Evolutionary conservation across 2,113 vertebrate species (phyloP).

Genomic region (Desmodus rotundus): DNA sequence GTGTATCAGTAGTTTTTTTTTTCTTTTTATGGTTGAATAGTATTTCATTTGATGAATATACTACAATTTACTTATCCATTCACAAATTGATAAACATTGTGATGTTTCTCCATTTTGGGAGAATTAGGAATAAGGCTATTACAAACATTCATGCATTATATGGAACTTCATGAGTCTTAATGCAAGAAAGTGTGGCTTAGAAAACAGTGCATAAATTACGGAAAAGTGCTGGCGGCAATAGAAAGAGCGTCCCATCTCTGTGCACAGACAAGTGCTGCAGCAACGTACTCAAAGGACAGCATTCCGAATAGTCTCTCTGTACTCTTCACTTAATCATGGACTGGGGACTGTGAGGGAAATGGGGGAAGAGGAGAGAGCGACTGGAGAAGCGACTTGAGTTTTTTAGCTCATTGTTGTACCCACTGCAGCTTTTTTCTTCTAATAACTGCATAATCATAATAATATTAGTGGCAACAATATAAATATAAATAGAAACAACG

Average conservation of each 20-base stretch:
- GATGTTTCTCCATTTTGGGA: neutral
- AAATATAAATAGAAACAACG: neutral
- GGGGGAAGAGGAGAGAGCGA: neutral
- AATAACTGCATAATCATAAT: neutral
- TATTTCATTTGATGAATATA: neutral
- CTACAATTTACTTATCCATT: neutral
- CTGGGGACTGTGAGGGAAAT: neutral
- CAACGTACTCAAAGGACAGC: neutral
- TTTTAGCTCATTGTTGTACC: neutral
- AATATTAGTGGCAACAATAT: neutral
- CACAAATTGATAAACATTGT: neutral
- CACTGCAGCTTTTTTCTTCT: neutral
- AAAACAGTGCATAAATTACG: neutral
- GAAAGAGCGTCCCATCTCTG: neutral
- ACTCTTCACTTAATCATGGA: neutral
- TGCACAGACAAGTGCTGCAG: neutral
- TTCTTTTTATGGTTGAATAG: neutral
- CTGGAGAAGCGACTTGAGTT: neutral
- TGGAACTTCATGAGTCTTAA: neutral
- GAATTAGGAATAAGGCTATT: neutral
- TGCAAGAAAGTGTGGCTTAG: neutral
- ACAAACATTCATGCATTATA: neutral
- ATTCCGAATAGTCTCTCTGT: neutral
- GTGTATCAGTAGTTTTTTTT: neutral
- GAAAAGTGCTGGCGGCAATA: neutral